Conservation (phyloP, 2,113 vertebrate genomes). For the Cercopithecus mona region DNA sequence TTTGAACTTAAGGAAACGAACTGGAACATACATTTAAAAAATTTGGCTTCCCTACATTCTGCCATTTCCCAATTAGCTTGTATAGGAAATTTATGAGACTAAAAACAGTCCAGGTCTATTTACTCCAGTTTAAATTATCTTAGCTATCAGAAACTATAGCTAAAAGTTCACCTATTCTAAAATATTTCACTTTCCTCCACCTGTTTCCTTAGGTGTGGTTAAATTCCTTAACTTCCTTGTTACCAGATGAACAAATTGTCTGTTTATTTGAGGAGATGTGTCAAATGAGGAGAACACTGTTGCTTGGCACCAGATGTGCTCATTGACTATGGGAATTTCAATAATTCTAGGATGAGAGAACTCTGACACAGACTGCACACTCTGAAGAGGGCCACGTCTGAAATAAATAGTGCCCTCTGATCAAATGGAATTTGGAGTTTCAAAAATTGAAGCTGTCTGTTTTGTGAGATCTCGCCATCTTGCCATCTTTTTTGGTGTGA, state of each 20-base stretch:
- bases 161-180: background rate
- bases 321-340: background rate
- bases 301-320: background rate
- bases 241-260: background rate
- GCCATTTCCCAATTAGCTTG: background rate
- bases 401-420: background rate
- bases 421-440: background rate
- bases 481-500: background rate
- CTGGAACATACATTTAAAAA: background rate
- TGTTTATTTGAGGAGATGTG: background rate
- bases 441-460: background rate
- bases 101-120: background rate
- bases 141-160: background rate
- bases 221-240: background rate
- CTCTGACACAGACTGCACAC: background rate
- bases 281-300: background rate
- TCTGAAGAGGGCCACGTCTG: background rate
- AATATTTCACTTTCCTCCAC: background rate
- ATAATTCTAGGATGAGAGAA: background rate
- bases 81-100: background rate
- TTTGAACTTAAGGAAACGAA: conserved; percentile 24
- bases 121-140: background rate
- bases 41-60: background rate
- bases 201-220: background rate
- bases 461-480: background rate